These are phyloP conservation scores for Cuniculus paca DNA, from an alignment of 2,797 vertebrate genomes.

Conservation along the genomic window DNA sequence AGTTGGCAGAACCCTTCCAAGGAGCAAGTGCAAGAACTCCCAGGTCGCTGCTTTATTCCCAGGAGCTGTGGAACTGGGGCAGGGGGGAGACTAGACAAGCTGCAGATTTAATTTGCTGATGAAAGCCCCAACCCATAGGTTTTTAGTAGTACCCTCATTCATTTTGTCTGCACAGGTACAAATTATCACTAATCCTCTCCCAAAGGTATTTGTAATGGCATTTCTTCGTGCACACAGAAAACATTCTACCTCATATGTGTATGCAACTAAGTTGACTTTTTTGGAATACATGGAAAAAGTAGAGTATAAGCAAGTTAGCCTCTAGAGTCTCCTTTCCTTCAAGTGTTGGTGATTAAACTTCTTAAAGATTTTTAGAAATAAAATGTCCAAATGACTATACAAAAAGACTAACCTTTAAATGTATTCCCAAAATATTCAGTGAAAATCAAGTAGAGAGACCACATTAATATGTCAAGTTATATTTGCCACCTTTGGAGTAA, in stretches of 20 bases:
- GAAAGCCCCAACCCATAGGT: background rate
- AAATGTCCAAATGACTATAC: background rate
- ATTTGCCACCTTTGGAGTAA: background rate
- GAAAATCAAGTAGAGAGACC: background rate
- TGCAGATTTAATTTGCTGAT: background rate
- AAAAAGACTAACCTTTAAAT: background rate
- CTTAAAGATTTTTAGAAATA: conserved; percentile 1
- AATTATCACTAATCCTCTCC: background rate
- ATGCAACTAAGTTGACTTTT: conserved; percentile 28
- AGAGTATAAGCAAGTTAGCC: background rate
- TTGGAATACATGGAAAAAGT: background rate
- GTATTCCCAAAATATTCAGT: background rate
- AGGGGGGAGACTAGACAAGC: background rate
- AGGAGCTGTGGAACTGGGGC: background rate
- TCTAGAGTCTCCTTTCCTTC: background rate
- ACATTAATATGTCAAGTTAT: background rate
- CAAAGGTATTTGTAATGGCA: conserved; percentile 20
- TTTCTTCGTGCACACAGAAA: conserved; percentile 9
- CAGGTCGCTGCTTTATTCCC: conserved; percentile 53
- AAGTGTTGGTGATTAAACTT: background rate
- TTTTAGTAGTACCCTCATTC: conserved; percentile 4
- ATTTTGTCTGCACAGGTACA: conserved; percentile 28
- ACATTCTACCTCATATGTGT: background rate
- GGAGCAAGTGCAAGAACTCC: conserved; percentile 46
- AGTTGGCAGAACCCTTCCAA: conserved; percentile 69